phyloP scores from a whole-genome alignment of 2,888 invertebrate genomes.

The Blastobasis adustella region DNA sequence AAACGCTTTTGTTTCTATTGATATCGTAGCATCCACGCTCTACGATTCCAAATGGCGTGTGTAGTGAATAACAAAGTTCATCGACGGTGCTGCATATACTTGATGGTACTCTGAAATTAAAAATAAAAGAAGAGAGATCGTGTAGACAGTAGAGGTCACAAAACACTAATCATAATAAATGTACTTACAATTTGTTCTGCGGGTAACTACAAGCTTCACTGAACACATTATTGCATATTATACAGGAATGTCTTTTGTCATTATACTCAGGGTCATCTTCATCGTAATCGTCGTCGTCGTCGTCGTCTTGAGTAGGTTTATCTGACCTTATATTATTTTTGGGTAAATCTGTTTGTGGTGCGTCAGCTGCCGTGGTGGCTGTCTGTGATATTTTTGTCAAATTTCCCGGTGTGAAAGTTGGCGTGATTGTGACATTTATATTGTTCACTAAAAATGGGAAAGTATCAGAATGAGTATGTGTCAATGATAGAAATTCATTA shows the following conservation, averaged over 20 bases:
- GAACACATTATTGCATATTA: constrained; percentile 43
- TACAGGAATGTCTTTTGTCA: constrained; percentile 27
- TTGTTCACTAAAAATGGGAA: too few species aligned
- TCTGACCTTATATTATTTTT: too few species aligned
- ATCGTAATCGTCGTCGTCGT: too few species aligned
- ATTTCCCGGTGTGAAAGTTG: too few species aligned
- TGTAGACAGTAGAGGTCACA: not conserved
- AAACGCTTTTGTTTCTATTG: constrained; percentile 41
- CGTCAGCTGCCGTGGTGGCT: too few species aligned
- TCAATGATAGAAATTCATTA: too few species aligned
- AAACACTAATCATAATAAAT: not conserved
- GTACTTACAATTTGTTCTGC: constrained; percentile 43
- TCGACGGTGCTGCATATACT: constrained; percentile 34
- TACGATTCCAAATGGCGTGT: constrained; percentile 57
- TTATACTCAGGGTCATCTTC: too few species aligned
- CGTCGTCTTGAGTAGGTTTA: too few species aligned
- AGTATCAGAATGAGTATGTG: too few species aligned
- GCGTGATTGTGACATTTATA: too few species aligned
- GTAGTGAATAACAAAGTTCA: constrained; percentile 51
- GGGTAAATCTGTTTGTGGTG: too few species aligned
- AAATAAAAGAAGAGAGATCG: constrained; percentile 12
- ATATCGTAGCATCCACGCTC: constrained; percentile 53
- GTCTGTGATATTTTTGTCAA: too few species aligned
- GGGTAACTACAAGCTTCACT: constrained; percentile 40
- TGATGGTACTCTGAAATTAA: constrained; percentile 38